phyloP scores from a whole-genome alignment of 2,113 vertebrate species.

The Ursus arctos region DNA sequence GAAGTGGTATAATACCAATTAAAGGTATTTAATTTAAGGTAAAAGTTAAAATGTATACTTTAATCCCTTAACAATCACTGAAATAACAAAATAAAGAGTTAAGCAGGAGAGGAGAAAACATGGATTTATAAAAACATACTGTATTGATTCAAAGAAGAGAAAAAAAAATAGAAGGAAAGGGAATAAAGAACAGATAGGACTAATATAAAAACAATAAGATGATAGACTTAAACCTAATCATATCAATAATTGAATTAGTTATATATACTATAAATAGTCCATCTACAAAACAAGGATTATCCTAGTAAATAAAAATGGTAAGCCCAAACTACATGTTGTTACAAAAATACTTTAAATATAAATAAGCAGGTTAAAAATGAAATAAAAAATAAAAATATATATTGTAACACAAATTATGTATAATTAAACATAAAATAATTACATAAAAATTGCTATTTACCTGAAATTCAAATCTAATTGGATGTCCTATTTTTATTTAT shows the following conservation, averaged over 20 bases:
- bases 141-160: neutral
- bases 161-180: neutral
- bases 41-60: neutral
- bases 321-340: neutral
- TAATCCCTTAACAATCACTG: neutral
- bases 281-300: neutral
- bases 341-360: neutral
- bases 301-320: neutral
- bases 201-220: neutral
- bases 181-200: neutral
- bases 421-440: neutral
- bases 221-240: neutral
- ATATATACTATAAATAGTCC: neutral
- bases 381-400: neutral
- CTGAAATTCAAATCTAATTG: neutral
- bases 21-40: neutral
- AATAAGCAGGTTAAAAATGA: neutral
- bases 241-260: neutral
- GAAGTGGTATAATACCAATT: neutral
- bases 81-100: neutral
- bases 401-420: neutral
- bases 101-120: neutral
- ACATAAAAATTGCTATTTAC: neutral
- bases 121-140: neutral
- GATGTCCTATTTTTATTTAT: neutral